phyloP scores from a whole-genome alignment of 2,888 invertebrate genomes.

The Andrena minutula region DNA sequence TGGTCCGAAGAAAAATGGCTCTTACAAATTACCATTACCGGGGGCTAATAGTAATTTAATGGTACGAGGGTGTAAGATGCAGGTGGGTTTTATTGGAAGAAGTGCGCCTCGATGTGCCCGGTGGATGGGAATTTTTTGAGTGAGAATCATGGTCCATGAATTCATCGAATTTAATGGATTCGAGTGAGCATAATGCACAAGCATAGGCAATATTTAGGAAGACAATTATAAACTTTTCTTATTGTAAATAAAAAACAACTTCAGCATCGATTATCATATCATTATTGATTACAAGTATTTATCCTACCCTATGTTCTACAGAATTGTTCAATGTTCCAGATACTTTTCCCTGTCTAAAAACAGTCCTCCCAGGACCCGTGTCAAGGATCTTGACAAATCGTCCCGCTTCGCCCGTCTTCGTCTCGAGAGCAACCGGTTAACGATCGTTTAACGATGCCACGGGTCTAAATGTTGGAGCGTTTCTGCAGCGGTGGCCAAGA shows the following conservation, averaged over 20 bases:
- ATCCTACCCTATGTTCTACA: not conserved
- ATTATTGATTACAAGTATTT: no score
- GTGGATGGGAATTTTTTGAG: slow-evolving; percentile 11
- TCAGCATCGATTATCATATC: no score
- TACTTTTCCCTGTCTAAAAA: slow-evolving; percentile 47
- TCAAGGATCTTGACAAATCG: slow-evolving; percentile 71
- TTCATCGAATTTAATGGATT: not conserved
- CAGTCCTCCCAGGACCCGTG: slow-evolving; percentile 53
- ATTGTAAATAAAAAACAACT: no score
- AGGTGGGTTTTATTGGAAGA: slow-evolving; percentile 10
- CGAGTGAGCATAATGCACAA: not conserved
- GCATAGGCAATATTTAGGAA: not conserved
- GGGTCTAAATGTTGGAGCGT: slow-evolving; percentile 55
- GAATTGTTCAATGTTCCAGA: slow-evolving; percentile 27
- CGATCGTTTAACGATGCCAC: slow-evolving; percentile 71
- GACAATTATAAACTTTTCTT: not conserved
- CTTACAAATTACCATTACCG: slow-evolving; percentile 60
- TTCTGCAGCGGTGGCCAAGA: slow-evolving; percentile 43
- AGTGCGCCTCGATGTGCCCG: not conserved
- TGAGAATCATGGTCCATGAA: not conserved
- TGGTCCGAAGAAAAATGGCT: slow-evolving; percentile 40
- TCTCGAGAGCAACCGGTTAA: slow-evolving; percentile 63
- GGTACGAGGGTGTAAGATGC: not conserved
- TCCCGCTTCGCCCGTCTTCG: slow-evolving; percentile 56
- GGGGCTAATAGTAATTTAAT: slow-evolving; percentile 58